Evolutionary conservation across 2,888 invertebrate genomes (phyloP).

Genomic region (Limnephilus marmoratus): DNA sequence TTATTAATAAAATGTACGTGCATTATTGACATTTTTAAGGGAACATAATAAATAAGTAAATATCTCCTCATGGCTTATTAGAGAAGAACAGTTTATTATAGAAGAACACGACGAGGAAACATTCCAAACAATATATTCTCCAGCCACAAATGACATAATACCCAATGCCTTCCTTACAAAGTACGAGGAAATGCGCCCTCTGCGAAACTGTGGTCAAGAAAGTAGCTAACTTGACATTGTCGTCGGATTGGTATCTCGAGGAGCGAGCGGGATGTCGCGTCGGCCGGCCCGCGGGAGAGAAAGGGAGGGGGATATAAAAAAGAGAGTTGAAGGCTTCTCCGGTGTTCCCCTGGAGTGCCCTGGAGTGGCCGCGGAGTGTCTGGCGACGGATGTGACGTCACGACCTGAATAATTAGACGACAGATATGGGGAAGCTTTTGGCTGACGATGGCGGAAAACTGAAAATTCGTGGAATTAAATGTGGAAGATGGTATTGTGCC

Average conservation of each 20-base stretch:
- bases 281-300: neutral
- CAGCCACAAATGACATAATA: neutral
- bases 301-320: neutral
- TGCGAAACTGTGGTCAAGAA: conserved; percentile 22
- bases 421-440: conserved; percentile 36
- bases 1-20: no score
- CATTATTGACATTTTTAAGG: neutral
- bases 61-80: no score
- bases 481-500: neutral
- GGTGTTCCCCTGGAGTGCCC: conserved; percentile 25
- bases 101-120: neutral
- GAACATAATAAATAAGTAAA: neutral
- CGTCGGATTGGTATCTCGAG: conserved; percentile 19
- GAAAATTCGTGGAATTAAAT: neutral
- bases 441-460: conserved; percentile 35
- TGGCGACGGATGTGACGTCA: conserved; percentile 58
- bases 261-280: neutral
- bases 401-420: conserved; percentile 59
- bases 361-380: conserved; percentile 29
- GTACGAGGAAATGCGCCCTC: conserved; percentile 11
- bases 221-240: conserved; percentile 53
- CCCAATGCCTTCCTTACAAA: neutral
- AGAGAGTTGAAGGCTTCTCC: conserved; percentile 14
- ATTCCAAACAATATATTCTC: neutral
- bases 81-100: no score